Conservation (phyloP, 2,797 vertebrate genomes). For the Telmatherina bonti region DNA sequence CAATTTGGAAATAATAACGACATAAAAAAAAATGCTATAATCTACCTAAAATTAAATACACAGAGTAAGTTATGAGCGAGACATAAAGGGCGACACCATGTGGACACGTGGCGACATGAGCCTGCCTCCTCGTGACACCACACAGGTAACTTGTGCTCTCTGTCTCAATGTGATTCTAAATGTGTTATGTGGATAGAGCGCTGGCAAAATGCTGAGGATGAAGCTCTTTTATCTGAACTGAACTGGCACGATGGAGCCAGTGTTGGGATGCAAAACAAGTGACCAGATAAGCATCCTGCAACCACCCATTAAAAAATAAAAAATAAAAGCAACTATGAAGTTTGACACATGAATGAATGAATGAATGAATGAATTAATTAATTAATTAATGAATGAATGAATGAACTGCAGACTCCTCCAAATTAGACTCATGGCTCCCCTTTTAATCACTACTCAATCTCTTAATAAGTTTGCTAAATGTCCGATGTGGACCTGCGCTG, state of each 20-base stretch:
- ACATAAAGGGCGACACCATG: slow-evolving; percentile 69
- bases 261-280: slow-evolving; percentile 3
- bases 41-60: background rate
- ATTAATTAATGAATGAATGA: slow-evolving; percentile 20
- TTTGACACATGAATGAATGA: slow-evolving; percentile 6
- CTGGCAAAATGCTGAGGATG: background rate
- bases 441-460: no score
- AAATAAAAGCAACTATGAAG: no score
- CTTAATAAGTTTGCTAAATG: background rate
- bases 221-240: background rate
- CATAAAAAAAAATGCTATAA: no score
- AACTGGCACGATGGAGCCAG: no score
- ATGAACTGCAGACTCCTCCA: background rate
- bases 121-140: slow-evolving; percentile 13
- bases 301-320: slow-evolving; percentile 10
- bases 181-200: background rate
- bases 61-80: slow-evolving; percentile 5
- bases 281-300: background rate
- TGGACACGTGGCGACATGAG: slow-evolving; percentile 48
- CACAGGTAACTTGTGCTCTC: slow-evolving; percentile 15
- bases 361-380: background rate
- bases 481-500: background rate
- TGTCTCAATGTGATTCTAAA: background rate
- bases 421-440: slow-evolving; percentile 6
- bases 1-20: no score